Evolutionary conservation across 2,888 invertebrate species (phyloP).

Genomic region (Caenorhabditis uteleia): DNA sequence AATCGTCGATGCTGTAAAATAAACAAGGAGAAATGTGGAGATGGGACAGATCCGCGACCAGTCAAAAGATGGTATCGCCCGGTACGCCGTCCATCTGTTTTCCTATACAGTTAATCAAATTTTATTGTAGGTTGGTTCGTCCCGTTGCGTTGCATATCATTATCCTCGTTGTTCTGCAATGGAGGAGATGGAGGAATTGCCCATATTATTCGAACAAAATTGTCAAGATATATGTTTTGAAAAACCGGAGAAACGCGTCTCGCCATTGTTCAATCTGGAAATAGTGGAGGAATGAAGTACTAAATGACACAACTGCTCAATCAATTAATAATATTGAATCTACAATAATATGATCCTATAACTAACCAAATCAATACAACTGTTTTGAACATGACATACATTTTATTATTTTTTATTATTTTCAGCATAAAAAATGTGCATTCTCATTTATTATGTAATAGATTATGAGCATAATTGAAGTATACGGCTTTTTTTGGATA

Average conservation of each 20-base stretch:
- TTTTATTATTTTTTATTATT: background rate
- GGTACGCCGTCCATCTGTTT: constrained; percentile 27
- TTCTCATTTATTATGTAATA: too few species aligned
- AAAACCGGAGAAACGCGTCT: constrained; percentile 43
- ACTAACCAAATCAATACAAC: background rate
- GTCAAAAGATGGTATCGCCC: constrained; percentile 55
- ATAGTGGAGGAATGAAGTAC: constrained; percentile 12
- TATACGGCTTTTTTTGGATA: too few species aligned
- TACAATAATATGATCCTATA: background rate
- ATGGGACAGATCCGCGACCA: constrained; percentile 42
- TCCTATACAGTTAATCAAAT: too few species aligned
- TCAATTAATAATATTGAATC: background rate
- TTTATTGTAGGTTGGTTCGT: constrained; percentile 46
- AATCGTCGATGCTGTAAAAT: constrained; percentile 52
- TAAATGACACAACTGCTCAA: too few species aligned
- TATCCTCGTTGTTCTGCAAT: constrained; percentile 50
- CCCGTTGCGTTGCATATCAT: constrained; percentile 47
- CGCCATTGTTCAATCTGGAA: constrained; percentile 44
- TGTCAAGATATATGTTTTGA: constrained; percentile 56
- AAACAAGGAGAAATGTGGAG: constrained; percentile 35
- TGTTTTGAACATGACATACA: background rate
- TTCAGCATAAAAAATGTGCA: too few species aligned
- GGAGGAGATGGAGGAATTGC: constrained; percentile 53
- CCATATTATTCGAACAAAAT: constrained; percentile 51
- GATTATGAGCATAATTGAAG: too few species aligned